phyloP scores from a whole-genome alignment of 2,888 invertebrate genomes.

The Nomada goodeniana region DNA sequence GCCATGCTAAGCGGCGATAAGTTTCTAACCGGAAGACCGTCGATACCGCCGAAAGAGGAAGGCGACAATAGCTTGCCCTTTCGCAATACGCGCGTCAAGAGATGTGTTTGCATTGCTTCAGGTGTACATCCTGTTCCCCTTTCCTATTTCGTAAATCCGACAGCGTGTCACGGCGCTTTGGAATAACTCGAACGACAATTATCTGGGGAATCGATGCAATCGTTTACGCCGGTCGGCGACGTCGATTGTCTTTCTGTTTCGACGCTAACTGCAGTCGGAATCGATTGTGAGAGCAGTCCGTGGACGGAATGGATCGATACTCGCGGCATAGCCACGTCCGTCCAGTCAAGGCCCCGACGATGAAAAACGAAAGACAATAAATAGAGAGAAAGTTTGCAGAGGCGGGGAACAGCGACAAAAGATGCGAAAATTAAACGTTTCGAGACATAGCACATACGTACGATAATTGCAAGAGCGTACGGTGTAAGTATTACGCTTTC shows the following conservation, averaged over 20 bases:
- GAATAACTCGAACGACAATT: neutral
- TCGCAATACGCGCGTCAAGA: conserved; percentile 40
- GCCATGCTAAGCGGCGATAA: conserved; percentile 8
- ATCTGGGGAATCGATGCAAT: no score
- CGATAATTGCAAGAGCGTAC: conserved; percentile 39
- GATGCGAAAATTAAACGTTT: conserved; percentile 42
- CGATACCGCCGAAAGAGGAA: conserved; percentile 30
- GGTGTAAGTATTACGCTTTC: conserved; percentile 58
- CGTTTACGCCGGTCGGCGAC: no score
- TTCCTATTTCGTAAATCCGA: conserved; percentile 11
- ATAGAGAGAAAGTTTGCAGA: conserved; percentile 45
- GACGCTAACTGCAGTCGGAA: no score
- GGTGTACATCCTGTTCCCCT: conserved; percentile 22
- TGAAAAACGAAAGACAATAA: conserved; percentile 37
- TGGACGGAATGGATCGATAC: neutral
- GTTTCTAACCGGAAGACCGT: conserved; percentile 60
- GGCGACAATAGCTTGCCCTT: conserved; percentile 39
- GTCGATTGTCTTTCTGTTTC: no score
- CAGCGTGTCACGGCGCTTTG: neutral
- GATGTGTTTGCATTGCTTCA: neutral
- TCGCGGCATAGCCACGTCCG: neutral
- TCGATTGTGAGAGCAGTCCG: no score
- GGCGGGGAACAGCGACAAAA: conserved; percentile 43
- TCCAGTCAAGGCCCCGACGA: conserved; percentile 10
- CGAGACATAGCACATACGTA: neutral